phyloP scores from a whole-genome alignment of 2,113 vertebrate species.

The Acrocephalus kingi region DNA sequence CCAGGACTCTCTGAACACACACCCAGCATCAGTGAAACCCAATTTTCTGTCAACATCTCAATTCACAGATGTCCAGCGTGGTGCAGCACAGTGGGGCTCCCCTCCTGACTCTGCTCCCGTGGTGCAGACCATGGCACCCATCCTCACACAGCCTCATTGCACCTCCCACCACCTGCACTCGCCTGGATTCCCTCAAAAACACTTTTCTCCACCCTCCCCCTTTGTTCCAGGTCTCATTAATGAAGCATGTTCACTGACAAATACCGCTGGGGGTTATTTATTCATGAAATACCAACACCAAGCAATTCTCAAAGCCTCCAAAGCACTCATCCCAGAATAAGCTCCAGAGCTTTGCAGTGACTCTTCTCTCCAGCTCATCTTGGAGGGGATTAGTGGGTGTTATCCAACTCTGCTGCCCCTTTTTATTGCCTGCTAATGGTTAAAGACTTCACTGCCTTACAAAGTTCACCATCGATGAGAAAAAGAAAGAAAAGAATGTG shows the following conservation, averaged over 20 bases:
- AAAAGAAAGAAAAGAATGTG: background rate
- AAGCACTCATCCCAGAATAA: background rate
- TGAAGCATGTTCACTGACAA: conserved; percentile 31
- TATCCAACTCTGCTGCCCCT: conserved; percentile 27
- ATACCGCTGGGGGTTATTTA: conserved; percentile 53
- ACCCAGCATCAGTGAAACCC: background rate
- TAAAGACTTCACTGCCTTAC: background rate
- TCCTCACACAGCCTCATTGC: background rate
- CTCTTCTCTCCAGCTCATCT: background rate
- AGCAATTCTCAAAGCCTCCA: background rate
- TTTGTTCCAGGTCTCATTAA: conserved; percentile 12
- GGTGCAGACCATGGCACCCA: background rate
- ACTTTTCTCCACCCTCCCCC: background rate
- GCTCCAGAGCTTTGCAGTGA: background rate
- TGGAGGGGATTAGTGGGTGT: conserved; percentile 41
- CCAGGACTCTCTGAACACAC: background rate
- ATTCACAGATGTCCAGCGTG: fast-evolving
- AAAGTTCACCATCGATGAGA: background rate
- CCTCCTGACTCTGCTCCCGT: background rate
- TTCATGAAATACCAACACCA: conserved; percentile 52
- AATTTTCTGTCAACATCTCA: background rate
- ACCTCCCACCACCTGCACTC: background rate
- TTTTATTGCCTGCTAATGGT: conserved; percentile 35
- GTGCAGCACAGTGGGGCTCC: background rate
- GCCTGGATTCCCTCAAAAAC: background rate